These are phyloP conservation scores for Amiota minor DNA, from an alignment of 2,888 invertebrate species.

Conservation along the genomic window DNA sequence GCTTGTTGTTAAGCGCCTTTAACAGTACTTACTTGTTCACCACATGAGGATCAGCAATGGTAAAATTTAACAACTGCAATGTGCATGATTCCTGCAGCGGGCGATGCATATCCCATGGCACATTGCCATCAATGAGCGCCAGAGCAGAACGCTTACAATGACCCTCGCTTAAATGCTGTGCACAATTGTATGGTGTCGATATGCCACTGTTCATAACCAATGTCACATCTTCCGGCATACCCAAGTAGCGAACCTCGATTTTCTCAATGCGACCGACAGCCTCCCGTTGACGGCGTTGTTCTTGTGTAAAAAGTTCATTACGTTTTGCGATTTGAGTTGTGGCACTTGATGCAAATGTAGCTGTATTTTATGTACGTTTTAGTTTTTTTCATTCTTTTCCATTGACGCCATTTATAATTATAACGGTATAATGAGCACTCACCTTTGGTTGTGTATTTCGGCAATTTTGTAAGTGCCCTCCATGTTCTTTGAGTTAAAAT, in stretches of 20 bases:
- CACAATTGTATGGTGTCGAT: conserved; percentile 94
- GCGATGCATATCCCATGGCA: conserved; percentile 93
- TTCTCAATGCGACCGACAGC: conserved; percentile 90
- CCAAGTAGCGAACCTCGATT: conserved; percentile 87
- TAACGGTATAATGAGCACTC: neutral
- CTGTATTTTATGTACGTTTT: neutral
- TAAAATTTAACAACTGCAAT: conserved; percentile 76
- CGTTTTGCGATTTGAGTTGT: conserved; percentile 74
- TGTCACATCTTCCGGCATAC: conserved; percentile 82
- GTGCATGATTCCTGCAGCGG: conserved; percentile 82
- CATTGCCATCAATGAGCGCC: conserved; percentile 84
- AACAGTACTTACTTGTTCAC: conserved; percentile 68
- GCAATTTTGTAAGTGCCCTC: conserved; percentile 46
- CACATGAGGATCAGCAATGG: conserved; percentile 70
- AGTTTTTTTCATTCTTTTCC: conserved; percentile 30
- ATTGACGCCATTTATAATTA: conserved; percentile 26
- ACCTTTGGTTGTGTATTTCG: conserved; percentile 49
- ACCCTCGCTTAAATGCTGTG: conserved; percentile 86
- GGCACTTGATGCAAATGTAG: neutral
- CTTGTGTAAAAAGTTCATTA: conserved; percentile 83
- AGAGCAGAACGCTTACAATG: conserved; percentile 82
- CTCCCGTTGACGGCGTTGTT: conserved; percentile 83
- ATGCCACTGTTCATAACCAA: conserved; percentile 92
- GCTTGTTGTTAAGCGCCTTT: neutral
- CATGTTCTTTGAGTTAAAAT: conserved; percentile 50